Percentiles rank a stretch among this genome's conserved stretches.
These are phyloP conservation scores for Scyliorhinus canicula DNA, from an alignment of 2,797 vertebrate species.

Conservation along the genomic window DNA sequence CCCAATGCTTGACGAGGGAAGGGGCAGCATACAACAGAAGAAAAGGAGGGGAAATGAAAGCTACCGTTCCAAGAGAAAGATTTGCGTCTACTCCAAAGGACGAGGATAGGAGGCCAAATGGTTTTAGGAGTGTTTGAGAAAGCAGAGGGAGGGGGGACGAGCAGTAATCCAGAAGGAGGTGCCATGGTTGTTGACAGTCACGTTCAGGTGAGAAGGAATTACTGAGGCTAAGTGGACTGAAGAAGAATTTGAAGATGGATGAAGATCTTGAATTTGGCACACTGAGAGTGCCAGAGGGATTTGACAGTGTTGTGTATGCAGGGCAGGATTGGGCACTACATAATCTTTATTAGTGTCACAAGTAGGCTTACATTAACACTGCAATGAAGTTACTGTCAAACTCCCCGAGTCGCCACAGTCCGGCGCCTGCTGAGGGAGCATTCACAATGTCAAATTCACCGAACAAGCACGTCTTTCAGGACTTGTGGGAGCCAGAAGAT, in stretches of 20 bases:
- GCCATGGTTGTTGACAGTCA: neutral
- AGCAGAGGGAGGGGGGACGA: neutral
- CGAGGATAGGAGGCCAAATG: neutral
- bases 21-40: neutral
- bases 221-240: neutral
- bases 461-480: too few relatives aligned
- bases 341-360: too few relatives aligned
- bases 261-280: neutral
- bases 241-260: neutral
- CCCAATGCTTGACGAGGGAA: neutral
- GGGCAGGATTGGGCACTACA: neutral
- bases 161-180: neutral
- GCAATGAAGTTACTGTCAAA: too few relatives aligned
- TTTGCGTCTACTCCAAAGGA: neutral
- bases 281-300: neutral
- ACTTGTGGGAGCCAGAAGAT: too few relatives aligned
- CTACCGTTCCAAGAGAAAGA: neutral
- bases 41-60: neutral
- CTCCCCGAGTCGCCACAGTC: too few relatives aligned
- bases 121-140: neutral
- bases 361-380: too few relatives aligned
- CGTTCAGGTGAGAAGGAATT: too few relatives aligned
- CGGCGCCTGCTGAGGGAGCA: too few relatives aligned
- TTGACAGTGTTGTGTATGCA: neutral
- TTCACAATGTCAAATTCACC: too few relatives aligned